Conservation (phyloP, 1,140 invertebrate species). For the Aradophagus sp. region DNA sequence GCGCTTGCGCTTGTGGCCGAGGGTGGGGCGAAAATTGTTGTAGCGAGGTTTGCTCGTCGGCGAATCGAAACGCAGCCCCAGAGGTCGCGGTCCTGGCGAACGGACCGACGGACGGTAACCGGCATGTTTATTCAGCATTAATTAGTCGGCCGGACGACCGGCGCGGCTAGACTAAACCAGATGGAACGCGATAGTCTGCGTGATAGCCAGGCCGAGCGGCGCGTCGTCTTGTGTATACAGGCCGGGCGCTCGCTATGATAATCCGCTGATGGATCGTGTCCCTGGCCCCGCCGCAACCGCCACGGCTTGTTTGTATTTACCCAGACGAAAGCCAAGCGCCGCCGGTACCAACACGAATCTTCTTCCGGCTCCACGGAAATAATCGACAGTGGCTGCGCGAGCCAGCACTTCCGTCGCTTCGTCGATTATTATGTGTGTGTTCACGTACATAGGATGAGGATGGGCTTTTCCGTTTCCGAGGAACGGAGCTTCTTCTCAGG, state of each 20-base stretch:
- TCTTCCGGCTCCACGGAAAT: slow-evolving; percentile 31
- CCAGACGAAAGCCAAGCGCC: slow-evolving; percentile 68
- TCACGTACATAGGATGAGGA: no score
- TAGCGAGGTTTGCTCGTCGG: slow-evolving; percentile 3
- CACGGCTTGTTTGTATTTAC: slow-evolving; percentile 63
- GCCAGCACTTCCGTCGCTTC: no score
- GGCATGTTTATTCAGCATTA: slow-evolving; percentile 67
- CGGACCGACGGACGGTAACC: slow-evolving; percentile 10
- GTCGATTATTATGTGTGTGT: not conserved
- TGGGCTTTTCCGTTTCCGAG: no score
- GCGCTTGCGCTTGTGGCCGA: no score
- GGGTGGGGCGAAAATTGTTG: slow-evolving; percentile 19
- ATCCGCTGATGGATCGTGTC: slow-evolving; percentile 65
- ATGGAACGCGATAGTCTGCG: slow-evolving; percentile 50
- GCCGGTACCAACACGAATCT: slow-evolving; percentile 60
- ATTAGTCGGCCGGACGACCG: slow-evolving; percentile 67
- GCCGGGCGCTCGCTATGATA: slow-evolving; percentile 59
- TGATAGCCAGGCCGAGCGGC: slow-evolving; percentile 40
- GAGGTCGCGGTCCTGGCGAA: no score
- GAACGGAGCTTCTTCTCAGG: no score
- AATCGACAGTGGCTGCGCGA: slow-evolving; percentile 46
- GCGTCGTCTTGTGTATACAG: no score
- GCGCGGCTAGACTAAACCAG: slow-evolving; percentile 64
- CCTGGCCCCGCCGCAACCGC: slow-evolving; percentile 55
- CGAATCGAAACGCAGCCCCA: no score